These are phyloP conservation scores for Toxotes chatareus DNA, from an alignment of 2,113 vertebrate species.

Conservation along the genomic window DNA sequence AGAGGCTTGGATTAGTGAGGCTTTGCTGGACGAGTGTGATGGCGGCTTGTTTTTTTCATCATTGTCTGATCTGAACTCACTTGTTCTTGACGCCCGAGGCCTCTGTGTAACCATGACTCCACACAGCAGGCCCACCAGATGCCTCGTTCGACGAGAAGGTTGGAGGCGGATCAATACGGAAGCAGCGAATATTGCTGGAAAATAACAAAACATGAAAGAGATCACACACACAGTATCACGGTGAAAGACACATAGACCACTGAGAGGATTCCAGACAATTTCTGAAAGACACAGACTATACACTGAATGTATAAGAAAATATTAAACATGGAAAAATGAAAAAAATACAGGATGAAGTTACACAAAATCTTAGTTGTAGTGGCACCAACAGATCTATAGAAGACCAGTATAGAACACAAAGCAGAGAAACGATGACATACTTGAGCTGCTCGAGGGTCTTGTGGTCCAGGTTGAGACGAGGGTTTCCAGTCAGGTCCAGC, in stretches of 20 bases:
- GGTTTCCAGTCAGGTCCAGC: conserved; percentile 97
- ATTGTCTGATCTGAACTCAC: conserved; percentile 81
- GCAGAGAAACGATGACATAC: conserved; percentile 76
- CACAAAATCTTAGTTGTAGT: no score
- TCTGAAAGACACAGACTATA: not conserved
- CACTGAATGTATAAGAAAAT: not conserved
- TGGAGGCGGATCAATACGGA: conserved; percentile 94
- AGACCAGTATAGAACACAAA: not conserved
- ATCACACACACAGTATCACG: conserved; percentile 14
- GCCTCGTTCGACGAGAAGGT: conserved; percentile 88
- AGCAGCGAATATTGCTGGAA: conserved; percentile 96
- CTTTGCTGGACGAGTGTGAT: conserved; percentile 16
- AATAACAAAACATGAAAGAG: conserved; percentile 31
- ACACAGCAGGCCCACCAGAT: conserved; percentile 92
- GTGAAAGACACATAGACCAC: not conserved
- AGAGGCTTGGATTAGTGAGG: conserved; percentile 38
- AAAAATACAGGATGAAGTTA: not conserved
- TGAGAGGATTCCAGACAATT: not conserved
- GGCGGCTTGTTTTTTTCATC: conserved; percentile 23
- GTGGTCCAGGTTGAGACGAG: conserved; percentile 93
- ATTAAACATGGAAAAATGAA: not conserved
- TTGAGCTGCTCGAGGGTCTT: conserved; percentile 96
- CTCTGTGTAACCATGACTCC: conserved; percentile 98
- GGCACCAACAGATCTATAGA: not conserved
- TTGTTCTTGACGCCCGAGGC: conserved; percentile 97